Evolutionary conservation across 2,888 invertebrate species (phyloP).

Genomic region (Agriotes lineatus): DNA sequence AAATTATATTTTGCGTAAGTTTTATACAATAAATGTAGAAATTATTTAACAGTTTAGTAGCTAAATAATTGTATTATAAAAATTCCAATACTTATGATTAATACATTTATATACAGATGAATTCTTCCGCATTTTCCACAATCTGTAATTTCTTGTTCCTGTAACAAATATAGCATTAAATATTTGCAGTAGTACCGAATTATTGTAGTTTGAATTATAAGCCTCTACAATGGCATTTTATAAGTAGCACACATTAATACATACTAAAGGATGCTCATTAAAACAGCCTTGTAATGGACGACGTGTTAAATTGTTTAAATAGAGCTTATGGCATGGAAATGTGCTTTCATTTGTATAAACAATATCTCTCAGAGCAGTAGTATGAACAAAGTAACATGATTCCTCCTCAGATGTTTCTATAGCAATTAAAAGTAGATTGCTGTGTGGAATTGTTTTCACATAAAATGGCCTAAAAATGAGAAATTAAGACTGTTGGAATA

Average conservation of each 20-base stretch:
- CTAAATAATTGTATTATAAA: no score
- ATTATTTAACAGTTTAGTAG: no score
- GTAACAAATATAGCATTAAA: constrained; percentile 46
- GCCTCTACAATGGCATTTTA: no score
- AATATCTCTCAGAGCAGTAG: constrained; percentile 68
- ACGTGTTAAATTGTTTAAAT: constrained; percentile 76
- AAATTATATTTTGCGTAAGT: no score
- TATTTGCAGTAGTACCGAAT: no score
- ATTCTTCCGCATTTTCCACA: constrained; percentile 60
- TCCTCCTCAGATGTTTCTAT: constrained; percentile 71
- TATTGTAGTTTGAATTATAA: no score
- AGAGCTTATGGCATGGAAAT: constrained; percentile 82
- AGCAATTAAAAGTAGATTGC: constrained; percentile 83
- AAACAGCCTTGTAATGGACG: constrained; percentile 81
- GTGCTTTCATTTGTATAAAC: constrained; percentile 66
- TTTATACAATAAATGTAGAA: no score
- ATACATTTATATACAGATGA: background rate
- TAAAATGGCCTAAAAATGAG: constrained; percentile 71
- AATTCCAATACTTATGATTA: constrained; percentile 11
- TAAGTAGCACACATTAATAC: no score
- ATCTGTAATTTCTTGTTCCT: constrained; percentile 67
- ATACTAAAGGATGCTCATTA: constrained; percentile 80
- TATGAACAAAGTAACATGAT: constrained; percentile 65
- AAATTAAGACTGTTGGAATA: no score
- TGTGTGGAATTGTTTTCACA: constrained; percentile 79